Base-by-base conservation (phyloP, 2,113 vertebrate genomes). In the Carettochelys insculpta region DNA sequence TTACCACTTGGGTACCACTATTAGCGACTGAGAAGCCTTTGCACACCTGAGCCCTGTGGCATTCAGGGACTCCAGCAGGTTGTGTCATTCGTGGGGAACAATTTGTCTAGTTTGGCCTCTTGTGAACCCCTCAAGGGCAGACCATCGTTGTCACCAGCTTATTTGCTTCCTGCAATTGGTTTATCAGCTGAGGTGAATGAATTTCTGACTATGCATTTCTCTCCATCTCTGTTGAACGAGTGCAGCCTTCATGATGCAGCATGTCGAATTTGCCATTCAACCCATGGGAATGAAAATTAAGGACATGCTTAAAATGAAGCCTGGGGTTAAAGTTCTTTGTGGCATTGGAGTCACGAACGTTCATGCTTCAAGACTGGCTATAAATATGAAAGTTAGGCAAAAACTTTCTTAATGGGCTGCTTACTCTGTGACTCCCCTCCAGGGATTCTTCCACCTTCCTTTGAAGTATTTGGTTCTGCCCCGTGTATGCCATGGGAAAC, bases 261-360 rank as follows among this genome's bases (percentile, higher is more conserved):
- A 77, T 85, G 88, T 93, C 92, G 89, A 29, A 80, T 92, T 87
- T 89, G 17, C 65, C 89, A 88, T 82, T 90, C 93, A 88, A 94
- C 90, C 85, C 87, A 90, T 89, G 83, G 43, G 73, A 92, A 82
- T 5, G 73, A 47, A 86, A 90, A 85, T 56, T 89, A 82, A 94
- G 77, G 73, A 50, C 58, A 90, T 51, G 90, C 89, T 89, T 91
- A 85, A 94, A 92, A 94, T 90, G 82, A 92, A 87, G 83, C 90
- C 87, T 31, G 77, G 87, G 61, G 82, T 93, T 68, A 38, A 82
- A n/a, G 45, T 79, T 27, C 85, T 93, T 94, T 80, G 80, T 90
- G 85, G 83, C 92, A 85, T 54, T 34, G 71, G 47, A 85, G 65
- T 85, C 90, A 51, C 5, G 89, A 93, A 82, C 73, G 61, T 80